These are phyloP conservation scores for Noctua fimbriata DNA, from an alignment of 2,888 invertebrate genomes.

Conservation along the genomic window DNA sequence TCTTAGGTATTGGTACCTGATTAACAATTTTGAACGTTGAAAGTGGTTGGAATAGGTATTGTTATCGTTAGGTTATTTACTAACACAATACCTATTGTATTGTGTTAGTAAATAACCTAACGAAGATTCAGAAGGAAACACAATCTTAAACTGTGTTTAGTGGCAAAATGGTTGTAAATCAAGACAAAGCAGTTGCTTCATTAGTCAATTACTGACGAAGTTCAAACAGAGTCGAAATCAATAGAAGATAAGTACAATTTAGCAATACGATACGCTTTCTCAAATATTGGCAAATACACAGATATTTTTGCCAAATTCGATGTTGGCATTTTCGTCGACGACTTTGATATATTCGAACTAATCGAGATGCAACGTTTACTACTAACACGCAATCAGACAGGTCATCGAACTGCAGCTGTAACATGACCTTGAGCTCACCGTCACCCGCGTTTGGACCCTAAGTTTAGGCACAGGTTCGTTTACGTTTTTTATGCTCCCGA, in stretches of 20 bases:
- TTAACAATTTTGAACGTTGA: neutral
- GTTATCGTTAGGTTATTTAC: too few relatives aligned
- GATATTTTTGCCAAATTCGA: neutral
- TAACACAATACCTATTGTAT: too few relatives aligned
- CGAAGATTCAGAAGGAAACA: neutral
- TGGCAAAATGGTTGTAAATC: conserved; percentile 6
- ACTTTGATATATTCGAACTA: neutral
- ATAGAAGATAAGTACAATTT: conserved; percentile 1
- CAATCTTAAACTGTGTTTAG: neutral
- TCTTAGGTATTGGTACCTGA: neutral
- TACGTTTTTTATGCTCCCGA: neutral
- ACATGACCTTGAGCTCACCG: conserved; percentile 23
- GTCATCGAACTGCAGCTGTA: conserved; percentile 26
- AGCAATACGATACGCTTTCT: conserved; percentile 1
- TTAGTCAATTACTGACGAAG: conserved; percentile 1
- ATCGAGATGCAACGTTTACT: conserved; percentile 10
- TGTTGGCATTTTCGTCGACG: neutral
- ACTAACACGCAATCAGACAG: conserved; percentile 1
- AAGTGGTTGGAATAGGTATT: neutral
- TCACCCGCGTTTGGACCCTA: neutral
- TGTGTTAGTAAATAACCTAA: neutral
- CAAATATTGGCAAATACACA: conserved; percentile 20
- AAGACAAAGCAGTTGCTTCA: conserved; percentile 6
- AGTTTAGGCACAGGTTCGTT: conserved; percentile 1
- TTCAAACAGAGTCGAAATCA: neutral